Evolutionary conservation across 2,797 vertebrate genomes (phyloP).

Genomic region (Graptemys geographica): DNA sequence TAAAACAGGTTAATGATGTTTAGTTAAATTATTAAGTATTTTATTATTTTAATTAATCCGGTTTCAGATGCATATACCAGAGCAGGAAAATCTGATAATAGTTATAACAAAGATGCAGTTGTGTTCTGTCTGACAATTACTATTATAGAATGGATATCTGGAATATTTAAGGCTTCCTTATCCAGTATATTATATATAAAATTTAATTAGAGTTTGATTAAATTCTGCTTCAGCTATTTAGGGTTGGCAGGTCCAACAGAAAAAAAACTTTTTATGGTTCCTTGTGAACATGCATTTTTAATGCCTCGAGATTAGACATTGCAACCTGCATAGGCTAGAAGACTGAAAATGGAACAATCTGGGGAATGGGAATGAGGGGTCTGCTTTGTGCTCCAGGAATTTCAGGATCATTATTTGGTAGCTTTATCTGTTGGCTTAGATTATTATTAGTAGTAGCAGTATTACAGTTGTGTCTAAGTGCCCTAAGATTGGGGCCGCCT

Average conservation of each 20-base stretch:
- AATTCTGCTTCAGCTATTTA: not conserved
- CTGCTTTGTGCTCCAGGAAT: not conserved
- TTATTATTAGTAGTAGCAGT: not conserved
- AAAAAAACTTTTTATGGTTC: not conserved
- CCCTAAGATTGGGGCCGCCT: not conserved
- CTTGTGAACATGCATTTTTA: not conserved
- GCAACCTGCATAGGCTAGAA: not conserved
- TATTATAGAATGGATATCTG: not conserved
- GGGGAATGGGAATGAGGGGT: not conserved
- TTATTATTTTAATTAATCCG: conserved; percentile 38
- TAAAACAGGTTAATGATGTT: not conserved
- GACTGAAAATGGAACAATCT: not conserved
- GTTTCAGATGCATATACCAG: not conserved
- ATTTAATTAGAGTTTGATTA: not conserved
- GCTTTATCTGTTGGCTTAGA: not conserved
- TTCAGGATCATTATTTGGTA: not conserved
- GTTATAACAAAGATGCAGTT: not conserved
- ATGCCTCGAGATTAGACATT: accelerated
- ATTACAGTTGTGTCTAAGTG: not conserved
- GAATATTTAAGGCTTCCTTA: not conserved
- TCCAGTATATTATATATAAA: not conserved
- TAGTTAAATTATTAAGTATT: not conserved
- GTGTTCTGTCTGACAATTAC: not conserved
- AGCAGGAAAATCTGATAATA: not conserved
- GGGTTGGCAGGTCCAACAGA: not conserved